A percentile compares a stretch with the other conserved stretches of the same genome.
These are phyloP conservation scores for Callospermophilus lateralis DNA, from an alignment of 2,113 vertebrate species.

Conservation along the genomic window DNA sequence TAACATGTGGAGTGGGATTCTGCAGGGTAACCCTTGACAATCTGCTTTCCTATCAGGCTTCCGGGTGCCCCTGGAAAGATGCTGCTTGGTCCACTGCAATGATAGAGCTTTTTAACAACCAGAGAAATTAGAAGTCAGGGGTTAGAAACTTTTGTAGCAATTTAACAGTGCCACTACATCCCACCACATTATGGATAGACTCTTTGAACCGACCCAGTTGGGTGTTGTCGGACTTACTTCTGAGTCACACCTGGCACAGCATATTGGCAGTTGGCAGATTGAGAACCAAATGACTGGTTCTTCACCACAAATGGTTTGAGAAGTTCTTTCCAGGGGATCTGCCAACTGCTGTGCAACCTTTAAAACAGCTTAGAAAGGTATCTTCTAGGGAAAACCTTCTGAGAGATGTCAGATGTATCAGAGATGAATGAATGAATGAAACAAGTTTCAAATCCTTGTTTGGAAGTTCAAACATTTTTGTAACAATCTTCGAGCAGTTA, in stretches of 20 bases:
- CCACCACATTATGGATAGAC: neutral
- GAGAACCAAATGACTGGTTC: neutral
- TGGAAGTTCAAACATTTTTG: neutral
- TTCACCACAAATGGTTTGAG: neutral
- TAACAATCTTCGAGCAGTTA: neutral
- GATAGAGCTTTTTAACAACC: neutral
- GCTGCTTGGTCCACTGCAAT: neutral
- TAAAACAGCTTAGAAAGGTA: neutral
- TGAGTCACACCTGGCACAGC: constrained; percentile 26
- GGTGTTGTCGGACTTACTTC: neutral
- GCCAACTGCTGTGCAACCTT: neutral
- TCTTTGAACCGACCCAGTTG: constrained; percentile 19
- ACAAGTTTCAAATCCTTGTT: neutral
- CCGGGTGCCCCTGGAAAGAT: neutral
- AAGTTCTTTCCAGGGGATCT: neutral
- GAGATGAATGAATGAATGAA: neutral
- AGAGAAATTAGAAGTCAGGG: neutral
- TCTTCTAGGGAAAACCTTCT: neutral
- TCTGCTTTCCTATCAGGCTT: neutral
- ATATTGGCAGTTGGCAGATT: neutral
- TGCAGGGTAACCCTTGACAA: neutral
- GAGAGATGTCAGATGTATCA: neutral
- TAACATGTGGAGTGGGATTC: neutral
- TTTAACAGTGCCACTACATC: neutral
- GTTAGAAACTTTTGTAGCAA: neutral